A percentile compares a stretch with the other conserved stretches of the same genome.
Evolutionary conservation across 2,888 invertebrate species (phyloP).

Genomic region (Caenorhabditis sp.): DNA sequence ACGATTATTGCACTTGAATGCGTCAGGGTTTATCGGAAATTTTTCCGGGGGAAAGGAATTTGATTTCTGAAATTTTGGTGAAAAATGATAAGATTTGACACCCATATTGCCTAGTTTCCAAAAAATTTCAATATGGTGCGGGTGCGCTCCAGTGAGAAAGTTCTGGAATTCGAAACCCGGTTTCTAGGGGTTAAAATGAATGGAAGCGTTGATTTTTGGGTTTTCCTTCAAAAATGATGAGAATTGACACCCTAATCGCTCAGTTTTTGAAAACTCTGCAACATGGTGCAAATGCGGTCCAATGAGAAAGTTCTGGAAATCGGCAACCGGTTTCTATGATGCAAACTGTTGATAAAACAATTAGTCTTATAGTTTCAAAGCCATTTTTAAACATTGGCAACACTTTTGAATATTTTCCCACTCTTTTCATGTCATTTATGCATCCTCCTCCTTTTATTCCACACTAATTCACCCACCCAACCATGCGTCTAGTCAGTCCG

Average conservation of each 20-base stretch:
- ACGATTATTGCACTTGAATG: constrained; percentile 5
- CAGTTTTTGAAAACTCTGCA: not conserved
- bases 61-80: not conserved
- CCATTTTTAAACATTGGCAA: constrained; percentile 9
- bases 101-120: not conserved
- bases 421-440: not conserved
- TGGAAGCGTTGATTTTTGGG: too few species aligned
- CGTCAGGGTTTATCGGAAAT: not conserved
- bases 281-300: not conserved
- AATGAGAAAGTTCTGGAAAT: not conserved
- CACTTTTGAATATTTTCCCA: not conserved
- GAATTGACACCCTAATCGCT: not conserved
- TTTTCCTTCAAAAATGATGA: not conserved
- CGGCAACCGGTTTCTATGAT: too few species aligned
- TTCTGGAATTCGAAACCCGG: not conserved
- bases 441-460: too few species aligned
- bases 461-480: constrained; percentile 14
- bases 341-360: too few species aligned
- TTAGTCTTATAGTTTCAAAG: too few species aligned
- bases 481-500: constrained; percentile 4
- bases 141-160: not conserved
- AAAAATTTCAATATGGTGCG: not conserved
- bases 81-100: not conserved
- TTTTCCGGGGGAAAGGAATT: constrained; percentile 1
- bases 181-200: too few species aligned